Evolutionary conservation across 1,140 invertebrate genomes (phyloP), one percentile per base, ranked within the genome.

Genomic region (Trigoniulus corallinus): DNA sequence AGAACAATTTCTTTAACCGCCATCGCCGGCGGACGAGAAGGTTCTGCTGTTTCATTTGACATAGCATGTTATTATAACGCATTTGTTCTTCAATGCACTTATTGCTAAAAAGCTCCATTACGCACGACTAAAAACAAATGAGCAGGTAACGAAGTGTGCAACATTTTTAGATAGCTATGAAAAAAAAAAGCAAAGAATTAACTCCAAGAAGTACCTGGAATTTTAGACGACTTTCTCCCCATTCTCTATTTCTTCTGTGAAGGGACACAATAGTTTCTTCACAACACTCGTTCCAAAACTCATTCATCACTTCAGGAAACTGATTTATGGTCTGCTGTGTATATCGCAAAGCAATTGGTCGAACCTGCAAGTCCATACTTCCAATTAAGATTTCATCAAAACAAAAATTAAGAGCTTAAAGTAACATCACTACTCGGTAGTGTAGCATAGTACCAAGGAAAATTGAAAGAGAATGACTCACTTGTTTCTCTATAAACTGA

Each of bases 261-360:
- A 72, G 66, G 26, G 70, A 71, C 2, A 72, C 61, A 64, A 78
- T 78, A 45, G 71, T 72, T 0, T 64, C 65, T 56, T 76, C 74
- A 49, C 74, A 74, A 57, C 72, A 74, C 44, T 75, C 70, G 18
- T 72, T 73, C 74, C 74, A 76, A 58, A 71, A 74, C 1, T 65
- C 69, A 60, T 74, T 74, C 59, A 76, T 72, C 1, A 66, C 62
- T 56, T 74, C 72, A 48, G 69, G 70, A 27, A 74, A 58, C 4
- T 62, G 58, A 46, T 63, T 64, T 18, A 55, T 23, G 18, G 13
- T 49, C 4, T 24, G n/a, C 7, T 12, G 7, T n/a, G 20, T 41
- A 26, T 55, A 54, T 44, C 40, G 48, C 15, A 34, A 7, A 34
- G 29, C 29, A 34, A 34, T 15, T 7, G 29, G 29, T 34, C 29